These are phyloP conservation scores for Sebastes diaconus DNA, from an alignment of 2,797 vertebrate species.

Conservation along the genomic window DNA sequence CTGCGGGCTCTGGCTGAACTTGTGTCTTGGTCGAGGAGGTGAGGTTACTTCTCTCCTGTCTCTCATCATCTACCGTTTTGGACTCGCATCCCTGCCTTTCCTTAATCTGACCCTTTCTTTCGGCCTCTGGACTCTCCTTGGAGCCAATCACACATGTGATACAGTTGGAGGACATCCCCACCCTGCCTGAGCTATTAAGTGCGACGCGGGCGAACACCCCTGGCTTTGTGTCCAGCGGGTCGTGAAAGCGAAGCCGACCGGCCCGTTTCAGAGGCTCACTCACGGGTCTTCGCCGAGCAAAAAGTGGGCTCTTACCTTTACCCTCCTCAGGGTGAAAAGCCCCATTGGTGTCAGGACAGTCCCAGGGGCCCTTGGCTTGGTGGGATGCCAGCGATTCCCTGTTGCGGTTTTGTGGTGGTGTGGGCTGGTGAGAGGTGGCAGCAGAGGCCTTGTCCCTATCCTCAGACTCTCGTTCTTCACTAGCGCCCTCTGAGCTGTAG, in stretches of 20 bases:
- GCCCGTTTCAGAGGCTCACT: slow-evolving; percentile 87
- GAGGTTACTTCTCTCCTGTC: slow-evolving; percentile 21
- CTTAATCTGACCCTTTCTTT: slow-evolving; percentile 72
- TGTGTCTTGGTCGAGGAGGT: slow-evolving; percentile 45
- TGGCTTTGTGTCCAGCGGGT: slow-evolving; percentile 77
- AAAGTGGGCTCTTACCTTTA: slow-evolving; percentile 91
- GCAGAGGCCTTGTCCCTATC: slow-evolving; percentile 73
- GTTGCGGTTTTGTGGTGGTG: slow-evolving; percentile 54
- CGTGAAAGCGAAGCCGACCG: slow-evolving; percentile 77
- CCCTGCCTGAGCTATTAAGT: slow-evolving; percentile 86
- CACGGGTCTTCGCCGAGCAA: slow-evolving; percentile 71
- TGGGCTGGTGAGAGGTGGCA: slow-evolving; percentile 59
- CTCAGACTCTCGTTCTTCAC: slow-evolving; percentile 85
- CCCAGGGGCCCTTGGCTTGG: slow-evolving; percentile 68
- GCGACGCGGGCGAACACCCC: slow-evolving; percentile 86
- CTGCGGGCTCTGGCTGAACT: slow-evolving; percentile 30
- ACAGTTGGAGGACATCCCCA: slow-evolving; percentile 92
- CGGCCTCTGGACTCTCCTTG: slow-evolving; percentile 86
- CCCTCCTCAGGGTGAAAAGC: slow-evolving; percentile 82
- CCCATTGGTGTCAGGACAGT: slow-evolving; percentile 77
- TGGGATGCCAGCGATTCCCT: slow-evolving; percentile 54
- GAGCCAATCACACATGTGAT: slow-evolving; percentile 91
- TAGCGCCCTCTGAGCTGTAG: slow-evolving; percentile 86
- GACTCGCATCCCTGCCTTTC: slow-evolving; percentile 29
- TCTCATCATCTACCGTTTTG: slow-evolving; percentile 13